A percentile compares a stretch with the other conserved stretches of the same genome.
Evolutionary conservation across 2,888 invertebrate genomes (phyloP).

Genomic region (Urechis unicinctus): DNA sequence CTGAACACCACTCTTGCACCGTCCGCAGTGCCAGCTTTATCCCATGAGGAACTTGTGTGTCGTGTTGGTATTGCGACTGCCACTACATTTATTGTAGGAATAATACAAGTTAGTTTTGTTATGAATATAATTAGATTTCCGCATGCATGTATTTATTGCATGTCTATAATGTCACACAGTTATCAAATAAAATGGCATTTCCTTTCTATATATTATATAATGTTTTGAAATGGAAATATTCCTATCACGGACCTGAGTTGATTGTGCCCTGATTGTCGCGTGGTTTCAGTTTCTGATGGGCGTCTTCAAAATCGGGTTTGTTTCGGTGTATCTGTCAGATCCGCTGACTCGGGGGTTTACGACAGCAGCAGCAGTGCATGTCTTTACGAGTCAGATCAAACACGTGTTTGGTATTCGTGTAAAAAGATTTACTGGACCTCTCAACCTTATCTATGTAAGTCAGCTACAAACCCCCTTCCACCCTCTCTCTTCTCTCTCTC

Average conservation of each 20-base stretch:
- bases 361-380: conserved; percentile 78
- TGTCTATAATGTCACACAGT: no score
- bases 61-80: conserved; percentile 64
- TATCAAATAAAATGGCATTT: no score
- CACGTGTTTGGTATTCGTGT: conserved; percentile 50
- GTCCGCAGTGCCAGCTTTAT: background rate
- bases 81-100: conserved; percentile 65
- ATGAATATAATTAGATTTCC: no score
- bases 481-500: background rate
- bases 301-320: conserved; percentile 12
- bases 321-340: conserved; percentile 16
- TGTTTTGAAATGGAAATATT: no score
- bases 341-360: conserved; percentile 78
- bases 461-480: background rate
- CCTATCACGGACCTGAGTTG: no score
- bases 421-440: conserved; percentile 46
- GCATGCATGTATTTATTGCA: no score
- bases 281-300: conserved; percentile 14
- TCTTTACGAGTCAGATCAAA: conserved; percentile 68
- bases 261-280: no score
- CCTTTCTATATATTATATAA: no score
- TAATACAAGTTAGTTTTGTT: conserved; percentile 35
- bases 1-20: background rate
- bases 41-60: conserved; percentile 23
- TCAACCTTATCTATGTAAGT: conserved; percentile 66